phyloP scores from a whole-genome alignment of 30 jellyfish, hydroid and myxozoan species.

The Hydractinia symbiolongicarpus region DNA sequence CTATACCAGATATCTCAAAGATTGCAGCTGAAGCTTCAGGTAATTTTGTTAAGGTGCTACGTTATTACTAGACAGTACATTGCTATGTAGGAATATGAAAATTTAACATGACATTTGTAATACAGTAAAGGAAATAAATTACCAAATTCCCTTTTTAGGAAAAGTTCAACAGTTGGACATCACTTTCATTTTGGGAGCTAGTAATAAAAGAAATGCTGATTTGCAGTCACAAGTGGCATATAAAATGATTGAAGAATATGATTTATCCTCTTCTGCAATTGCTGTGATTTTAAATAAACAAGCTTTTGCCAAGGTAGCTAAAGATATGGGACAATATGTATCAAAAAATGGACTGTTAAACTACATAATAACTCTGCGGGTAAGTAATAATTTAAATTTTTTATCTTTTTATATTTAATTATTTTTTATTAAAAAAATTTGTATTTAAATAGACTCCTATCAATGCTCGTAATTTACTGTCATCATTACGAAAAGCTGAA shows the following conservation, averaged over 20 bases:
- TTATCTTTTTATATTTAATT: background rate
- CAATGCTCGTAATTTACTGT: background rate
- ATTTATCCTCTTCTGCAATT: conserved; percentile 1
- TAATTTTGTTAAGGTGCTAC: too few relatives aligned
- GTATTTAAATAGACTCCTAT: conserved; percentile 7
- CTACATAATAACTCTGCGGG: background rate
- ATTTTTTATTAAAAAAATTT: background rate
- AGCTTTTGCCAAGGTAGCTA: conserved; percentile 1
- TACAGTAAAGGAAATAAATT: too few relatives aligned
- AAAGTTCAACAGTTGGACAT: background rate
- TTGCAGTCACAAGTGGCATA: background rate
- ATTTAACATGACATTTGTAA: too few relatives aligned
- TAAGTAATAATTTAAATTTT: too few relatives aligned
- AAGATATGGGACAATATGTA: background rate
- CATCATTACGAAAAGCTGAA: background rate
- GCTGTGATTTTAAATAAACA: conserved; percentile 3
- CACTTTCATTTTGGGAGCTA: conserved; percentile 6
- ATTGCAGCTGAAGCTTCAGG: conserved; percentile 16
- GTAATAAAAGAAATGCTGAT: conserved; percentile 1
- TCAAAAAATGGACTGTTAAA: background rate
- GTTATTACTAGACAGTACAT: too few relatives aligned
- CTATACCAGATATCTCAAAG: conserved; percentile 2
- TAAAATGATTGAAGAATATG: conserved; percentile 1
- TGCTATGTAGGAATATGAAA: too few relatives aligned
- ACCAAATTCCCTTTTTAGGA: background rate